Percentiles rank a stretch among this genome's conserved stretches.
These are phyloP conservation scores for Alentia gelatinosa DNA, from an alignment of 2,888 invertebrate genomes.

Conservation along the genomic window DNA sequence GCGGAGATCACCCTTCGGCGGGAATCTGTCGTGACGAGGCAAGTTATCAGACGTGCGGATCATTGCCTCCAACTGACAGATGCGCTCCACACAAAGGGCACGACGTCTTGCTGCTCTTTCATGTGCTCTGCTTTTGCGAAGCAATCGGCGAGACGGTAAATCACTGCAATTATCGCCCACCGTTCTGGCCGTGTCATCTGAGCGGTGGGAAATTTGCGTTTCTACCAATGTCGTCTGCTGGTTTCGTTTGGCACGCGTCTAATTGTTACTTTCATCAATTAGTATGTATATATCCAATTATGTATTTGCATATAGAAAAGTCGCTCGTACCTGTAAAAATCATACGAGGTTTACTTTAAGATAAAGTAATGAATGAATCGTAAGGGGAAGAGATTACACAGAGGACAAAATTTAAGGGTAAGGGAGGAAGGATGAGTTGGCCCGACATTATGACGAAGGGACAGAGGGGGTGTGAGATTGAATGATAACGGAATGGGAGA, in stretches of 20 bases:
- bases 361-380: background rate
- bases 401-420: background rate
- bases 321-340: too few relatives aligned
- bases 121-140: background rate
- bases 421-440: background rate
- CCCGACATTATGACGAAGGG: background rate
- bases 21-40: constrained; percentile 5
- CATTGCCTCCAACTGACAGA: constrained; percentile 28
- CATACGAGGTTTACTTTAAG: background rate
- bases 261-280: too few relatives aligned
- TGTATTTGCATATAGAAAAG: too few relatives aligned
- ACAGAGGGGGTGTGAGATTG: background rate
- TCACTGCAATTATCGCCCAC: constrained; percentile 23
- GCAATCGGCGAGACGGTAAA: constrained; percentile 36
- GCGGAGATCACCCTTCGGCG: background rate
- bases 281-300: too few relatives aligned
- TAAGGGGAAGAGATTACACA: background rate
- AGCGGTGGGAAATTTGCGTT: background rate
- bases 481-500: background rate
- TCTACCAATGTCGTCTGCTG: background rate
- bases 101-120: background rate
- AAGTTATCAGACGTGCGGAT: constrained; percentile 18
- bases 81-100: background rate
- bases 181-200: background rate
- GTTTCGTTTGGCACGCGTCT: background rate